Evolutionary conservation across 2,797 vertebrate genomes (phyloP).

Genomic region (Hoplostethus atlanticus): DNA sequence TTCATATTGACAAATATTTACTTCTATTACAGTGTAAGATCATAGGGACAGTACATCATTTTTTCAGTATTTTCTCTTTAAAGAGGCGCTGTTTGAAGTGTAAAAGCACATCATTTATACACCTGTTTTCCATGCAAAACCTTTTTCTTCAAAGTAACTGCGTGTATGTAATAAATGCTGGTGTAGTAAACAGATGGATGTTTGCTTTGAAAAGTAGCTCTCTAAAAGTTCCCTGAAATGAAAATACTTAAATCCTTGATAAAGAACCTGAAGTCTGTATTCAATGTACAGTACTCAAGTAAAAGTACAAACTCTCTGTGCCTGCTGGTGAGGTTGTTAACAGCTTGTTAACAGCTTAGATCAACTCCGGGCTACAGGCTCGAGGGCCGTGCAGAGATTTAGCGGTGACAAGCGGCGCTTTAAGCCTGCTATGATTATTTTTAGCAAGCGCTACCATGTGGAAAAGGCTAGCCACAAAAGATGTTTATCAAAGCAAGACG

Average conservation of each 20-base stretch:
- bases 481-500: constrained; percentile 63
- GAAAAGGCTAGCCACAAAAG: constrained; percentile 44
- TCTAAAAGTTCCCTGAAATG: constrained; percentile 8
- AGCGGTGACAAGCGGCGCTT: constrained; percentile 62
- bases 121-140: constrained; percentile 62
- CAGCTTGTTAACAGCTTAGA: constrained; percentile 76
- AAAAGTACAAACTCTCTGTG: constrained; percentile 48
- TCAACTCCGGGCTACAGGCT: constrained; percentile 69
- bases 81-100: constrained; percentile 48
- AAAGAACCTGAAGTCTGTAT: constrained; percentile 44
- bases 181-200: constrained; percentile 47
- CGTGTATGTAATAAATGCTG: constrained; percentile 36
- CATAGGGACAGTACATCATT: constrained; percentile 40
- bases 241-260: constrained; percentile 43
- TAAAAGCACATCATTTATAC: constrained; percentile 50
- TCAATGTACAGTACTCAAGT: constrained; percentile 44
- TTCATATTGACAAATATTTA: constrained; percentile 57
- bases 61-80: constrained; percentile 34
- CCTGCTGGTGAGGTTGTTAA: constrained; percentile 64
- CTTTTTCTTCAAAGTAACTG: constrained; percentile 53
- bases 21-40: constrained; percentile 40
- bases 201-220: constrained; percentile 55
- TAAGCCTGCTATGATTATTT: constrained; percentile 69
- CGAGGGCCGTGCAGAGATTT: constrained; percentile 69
- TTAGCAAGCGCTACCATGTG: constrained; percentile 58